Base-by-base conservation (phyloP, 2,797 vertebrate genomes). In the Vireo griseus region DNA sequence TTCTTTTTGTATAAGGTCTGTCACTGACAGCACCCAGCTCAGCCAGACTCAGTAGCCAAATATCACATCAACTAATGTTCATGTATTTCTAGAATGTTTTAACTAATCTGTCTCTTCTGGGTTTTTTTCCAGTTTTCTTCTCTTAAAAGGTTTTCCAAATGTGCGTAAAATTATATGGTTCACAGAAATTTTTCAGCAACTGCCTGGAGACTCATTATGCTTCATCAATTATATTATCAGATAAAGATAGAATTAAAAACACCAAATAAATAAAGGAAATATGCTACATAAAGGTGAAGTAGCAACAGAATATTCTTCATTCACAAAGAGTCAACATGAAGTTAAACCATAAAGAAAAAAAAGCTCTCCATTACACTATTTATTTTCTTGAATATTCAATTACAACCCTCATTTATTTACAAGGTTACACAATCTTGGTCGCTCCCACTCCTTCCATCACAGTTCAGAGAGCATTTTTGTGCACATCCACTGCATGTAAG, bases 21-120 rank as follows among this genome's bases (percentile, higher is more conserved):
- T 66, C 82, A 81, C 63, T 90, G 81, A 91, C 55, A 88, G 72
- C 39, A 74, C 14, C 44, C 65, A 93, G 52, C 57, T 54, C 71
- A 82, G 83, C 31, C 47, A 94, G 89, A 91, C 28, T 58, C 86
- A n/a, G 73, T 16, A 90, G 75, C 51, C 91, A 91, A 92, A 75
- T 54, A 73, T 39, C 19, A 22, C 3, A 7, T 29, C 52, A 54
- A 55, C 58, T 81, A 78, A 88, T 11, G 45, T 13, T 51, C 4
- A 1, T 19, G 21, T 69, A 88, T 73, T 94, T 90, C 79, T 67
- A 66, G 66, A 93, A 57, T 37, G 35, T 84, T 95, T 62, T 67
- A 80, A 86, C 68, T 77, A 42, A 86, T 5, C 15, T 50, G 10
- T 40, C 77, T 65, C 45, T 89, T 91, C 63, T 54, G 22, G 35